A percentile compares a stretch with the other conserved stretches of the same genome.
Conservation (phyloP, 2,797 vertebrate genomes). For the Phaenicophaeus curvirostris region DNA sequence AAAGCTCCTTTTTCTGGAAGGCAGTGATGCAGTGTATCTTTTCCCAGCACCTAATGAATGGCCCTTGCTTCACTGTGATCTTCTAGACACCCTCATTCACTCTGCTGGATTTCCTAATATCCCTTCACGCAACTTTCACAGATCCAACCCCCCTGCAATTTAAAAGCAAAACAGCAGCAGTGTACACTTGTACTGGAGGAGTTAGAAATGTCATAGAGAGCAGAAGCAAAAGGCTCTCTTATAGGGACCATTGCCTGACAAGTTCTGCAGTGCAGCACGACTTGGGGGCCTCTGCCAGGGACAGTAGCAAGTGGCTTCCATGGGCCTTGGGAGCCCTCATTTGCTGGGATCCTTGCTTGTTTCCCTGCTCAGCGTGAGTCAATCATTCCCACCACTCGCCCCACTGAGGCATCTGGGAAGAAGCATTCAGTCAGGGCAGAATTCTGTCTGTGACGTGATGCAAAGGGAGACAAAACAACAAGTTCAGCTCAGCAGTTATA, state of each 20-base stretch:
- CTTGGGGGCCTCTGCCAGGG: background rate
- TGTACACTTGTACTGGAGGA: background rate
- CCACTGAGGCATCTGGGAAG: background rate
- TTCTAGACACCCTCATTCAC: background rate
- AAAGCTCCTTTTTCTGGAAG: background rate
- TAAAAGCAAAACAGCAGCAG: background rate
- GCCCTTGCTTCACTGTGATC: background rate
- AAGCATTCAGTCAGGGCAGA: background rate
- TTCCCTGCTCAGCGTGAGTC: fast-evolving
- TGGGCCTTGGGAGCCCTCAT: background rate
- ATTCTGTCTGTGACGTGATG: background rate
- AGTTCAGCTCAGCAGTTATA: background rate
- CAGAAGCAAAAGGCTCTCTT: background rate
- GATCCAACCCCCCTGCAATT: background rate
- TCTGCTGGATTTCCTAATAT: background rate
- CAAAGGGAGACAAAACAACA: background rate
- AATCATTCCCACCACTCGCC: background rate
- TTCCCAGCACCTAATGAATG: background rate
- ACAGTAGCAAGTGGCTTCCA: background rate
- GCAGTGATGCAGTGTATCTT: background rate
- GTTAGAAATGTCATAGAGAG: background rate
- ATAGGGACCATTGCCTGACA: background rate
- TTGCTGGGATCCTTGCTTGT: background rate
- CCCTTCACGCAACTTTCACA: background rate
- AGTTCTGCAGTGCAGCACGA: background rate